Evolutionary conservation across 2,888 invertebrate species (phyloP), one percentile per base, ranked within the genome.

Genomic region (Metallyticus violacea): DNA sequence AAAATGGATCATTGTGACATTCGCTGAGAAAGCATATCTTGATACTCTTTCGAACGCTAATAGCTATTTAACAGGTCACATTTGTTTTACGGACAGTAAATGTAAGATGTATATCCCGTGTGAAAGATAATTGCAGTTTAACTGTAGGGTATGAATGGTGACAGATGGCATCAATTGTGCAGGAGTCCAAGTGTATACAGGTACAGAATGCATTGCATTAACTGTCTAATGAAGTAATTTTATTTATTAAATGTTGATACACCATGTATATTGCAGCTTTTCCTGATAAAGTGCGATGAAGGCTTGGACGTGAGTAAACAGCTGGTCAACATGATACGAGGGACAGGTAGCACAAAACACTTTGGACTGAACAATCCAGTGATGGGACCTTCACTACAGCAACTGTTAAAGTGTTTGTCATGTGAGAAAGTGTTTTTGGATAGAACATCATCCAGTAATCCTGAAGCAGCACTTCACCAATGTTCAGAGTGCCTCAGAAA

Each of bases 401-500:
- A 78, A 28, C 40, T 85, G 27, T 77, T 80, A 22, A 82, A 82
- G 3, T 82, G 82, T 76, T 26, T 76, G 6, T 62, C 76, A 62
- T 82, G 82, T 27, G 82, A 82, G 27, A 82, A 82, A 27, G 76
- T 62, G 4, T 76, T 76, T 82, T 40, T 82, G 9, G 76, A 82
- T 3, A 6, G 26, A 6, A 22, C 82, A 62, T n/a, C 81, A 40
- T 62, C 82, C 7, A 30, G 30, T 9, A 25, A n/a, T 7, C 81
- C 81, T 9, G 40, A 62, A 4, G 40, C 15, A 4, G 15, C 40
- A 15, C 40, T 62, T 62, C 82, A 22, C 26, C 82, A 82, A 5
- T 82, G 82, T 30, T 82, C 82, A 25, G 76, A 82, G 15, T 82
- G 82, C 25, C 40, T 82, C 7, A 82, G 76, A 26, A 82, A 82